Evolutionary conservation across 2,888 invertebrate species (phyloP).

Genomic region (Trachelus troglodyta): DNA sequence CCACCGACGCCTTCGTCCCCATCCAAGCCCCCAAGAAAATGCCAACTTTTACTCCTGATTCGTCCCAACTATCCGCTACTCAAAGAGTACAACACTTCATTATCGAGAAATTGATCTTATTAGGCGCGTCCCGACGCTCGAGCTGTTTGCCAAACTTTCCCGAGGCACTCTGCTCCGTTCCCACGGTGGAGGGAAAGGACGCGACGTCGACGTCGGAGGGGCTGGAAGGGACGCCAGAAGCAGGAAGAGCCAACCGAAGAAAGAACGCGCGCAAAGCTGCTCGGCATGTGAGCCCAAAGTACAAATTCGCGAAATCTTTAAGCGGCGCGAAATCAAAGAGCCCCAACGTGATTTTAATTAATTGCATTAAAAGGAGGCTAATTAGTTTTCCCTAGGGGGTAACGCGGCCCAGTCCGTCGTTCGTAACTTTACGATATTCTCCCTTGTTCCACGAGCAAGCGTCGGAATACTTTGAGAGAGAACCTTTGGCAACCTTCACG

Average conservation of each 20-base stretch:
- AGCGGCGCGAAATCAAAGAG: constrained; percentile 41
- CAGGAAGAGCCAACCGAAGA: neutral
- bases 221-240: neutral
- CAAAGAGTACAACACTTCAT: constrained; percentile 47
- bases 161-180: neutral
- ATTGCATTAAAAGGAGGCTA: constrained; percentile 47
- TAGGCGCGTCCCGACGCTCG: constrained; percentile 38
- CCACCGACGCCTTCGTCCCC: constrained; percentile 6
- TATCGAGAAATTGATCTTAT: constrained; percentile 66
- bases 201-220: neutral
- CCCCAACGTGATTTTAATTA: constrained; percentile 38
- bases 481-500: neutral
- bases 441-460: neutral
- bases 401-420: too few species aligned
- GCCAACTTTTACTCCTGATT: constrained; percentile 12
- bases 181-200: neutral
- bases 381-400: constrained; percentile 39
- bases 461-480: neutral
- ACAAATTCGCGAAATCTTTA: constrained; percentile 36
- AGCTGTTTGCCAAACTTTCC: constrained; percentile 7
- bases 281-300: too few species aligned
- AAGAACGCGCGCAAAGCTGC: neutral
- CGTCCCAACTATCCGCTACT: constrained; percentile 9
- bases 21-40: constrained; percentile 22
- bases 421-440: neutral